Evolutionary conservation across 2,797 vertebrate genomes (phyloP), one percentile per base, ranked within the genome.

Genomic region (Calcarius lapponicus): DNA sequence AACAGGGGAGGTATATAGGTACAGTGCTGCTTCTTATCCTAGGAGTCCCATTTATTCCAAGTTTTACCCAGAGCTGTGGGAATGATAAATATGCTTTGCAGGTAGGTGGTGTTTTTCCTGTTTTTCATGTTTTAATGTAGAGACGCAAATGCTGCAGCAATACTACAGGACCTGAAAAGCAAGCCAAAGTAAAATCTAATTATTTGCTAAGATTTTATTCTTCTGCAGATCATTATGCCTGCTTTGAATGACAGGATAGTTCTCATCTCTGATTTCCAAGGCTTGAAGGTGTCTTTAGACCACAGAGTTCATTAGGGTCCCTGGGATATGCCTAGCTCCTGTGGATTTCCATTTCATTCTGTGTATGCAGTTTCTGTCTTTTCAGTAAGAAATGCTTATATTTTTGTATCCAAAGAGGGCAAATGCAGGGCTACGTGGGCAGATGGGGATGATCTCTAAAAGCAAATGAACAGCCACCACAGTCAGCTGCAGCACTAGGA

Each of bases 101-200:
- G 42, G 72, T 92, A 24, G 60, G 67, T 73, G 48, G 43, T 78
- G 84, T 45, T 82, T 82, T 95, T 95, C 79, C 91, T 92, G 84
- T 12, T 96, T 93, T 94, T 91, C 74, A 3, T 48, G 71, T 50
- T 94, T 75, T 76, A 31, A 60, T 61, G 17, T 61, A 17, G 18
- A 83, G 81, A 82, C 6, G 6, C 56, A 85, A 87, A 73, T 85
- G 60, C 28, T 88, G 43, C 56, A 90, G 57, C 61, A 53, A 29
- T 47, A 60, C 45, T 89, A 10, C 28, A 36, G 53, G 64, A 61
- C 53, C 78, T 76, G 42, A 65, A 74, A 89, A 80, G 64, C 72
- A 89, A 95, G 50, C 13, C 57, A 76, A 70, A 80, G 42, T 57
- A 42, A 67, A 47, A 11, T 48, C 57, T 71, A 31, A 79, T 53